These are phyloP conservation scores for Myanophis thanlyinensis DNA, from an alignment of 2,113 vertebrate species.

Conservation along the genomic window DNA sequence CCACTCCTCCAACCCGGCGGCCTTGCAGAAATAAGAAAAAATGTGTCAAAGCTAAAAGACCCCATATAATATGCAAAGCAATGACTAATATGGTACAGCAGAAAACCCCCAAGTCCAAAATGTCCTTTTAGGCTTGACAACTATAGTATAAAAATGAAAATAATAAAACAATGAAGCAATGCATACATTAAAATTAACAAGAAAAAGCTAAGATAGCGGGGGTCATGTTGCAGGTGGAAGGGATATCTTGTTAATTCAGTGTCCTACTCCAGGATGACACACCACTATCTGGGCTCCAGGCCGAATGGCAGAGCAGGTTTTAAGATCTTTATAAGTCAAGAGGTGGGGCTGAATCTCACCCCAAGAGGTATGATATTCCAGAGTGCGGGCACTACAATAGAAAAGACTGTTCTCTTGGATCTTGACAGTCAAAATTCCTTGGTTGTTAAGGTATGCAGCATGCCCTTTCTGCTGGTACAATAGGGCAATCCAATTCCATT, in stretches of 20 bases:
- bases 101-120: no score
- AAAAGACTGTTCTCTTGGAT: background rate
- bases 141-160: background rate
- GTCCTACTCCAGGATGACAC: no score
- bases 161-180: background rate
- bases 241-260: no score
- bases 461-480: background rate
- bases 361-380: background rate
- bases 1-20: no score
- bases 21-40: no score
- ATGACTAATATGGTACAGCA: no score
- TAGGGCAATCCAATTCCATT: no score
- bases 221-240: background rate
- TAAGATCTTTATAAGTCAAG: background rate
- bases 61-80: no score
- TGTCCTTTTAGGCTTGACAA: no score
- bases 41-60: no score
- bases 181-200: background rate
- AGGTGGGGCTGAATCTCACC: background rate
- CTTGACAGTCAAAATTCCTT: background rate
- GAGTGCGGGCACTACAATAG: background rate
- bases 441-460: background rate
- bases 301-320: background rate
- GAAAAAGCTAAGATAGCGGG: background rate
- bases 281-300: background rate